These are phyloP conservation scores for Caenorhabditis plicata DNA, from an alignment of 2,888 invertebrate genomes.

Conservation along the genomic window DNA sequence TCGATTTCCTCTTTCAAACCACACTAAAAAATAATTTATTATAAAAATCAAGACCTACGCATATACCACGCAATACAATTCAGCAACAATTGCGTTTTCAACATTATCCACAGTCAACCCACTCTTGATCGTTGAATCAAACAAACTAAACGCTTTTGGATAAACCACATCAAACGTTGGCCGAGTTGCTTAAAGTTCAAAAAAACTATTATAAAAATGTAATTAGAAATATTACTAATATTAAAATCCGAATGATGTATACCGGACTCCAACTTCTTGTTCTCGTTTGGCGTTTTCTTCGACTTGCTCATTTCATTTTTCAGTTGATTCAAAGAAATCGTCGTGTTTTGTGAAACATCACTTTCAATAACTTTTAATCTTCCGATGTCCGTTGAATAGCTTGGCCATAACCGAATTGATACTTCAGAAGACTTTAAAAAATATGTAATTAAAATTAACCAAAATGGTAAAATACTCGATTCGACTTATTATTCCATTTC, in stretches of 20 bases:
- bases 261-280: no score
- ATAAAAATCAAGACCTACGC: background rate
- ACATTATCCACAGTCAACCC: constrained; percentile 40
- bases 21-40: constrained; percentile 28
- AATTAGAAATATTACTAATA: constrained; percentile 6
- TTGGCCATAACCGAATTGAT: constrained; percentile 21
- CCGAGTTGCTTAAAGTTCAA: constrained; percentile 20
- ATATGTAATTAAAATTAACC: background rate
- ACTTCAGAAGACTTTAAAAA: background rate
- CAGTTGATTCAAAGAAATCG: constrained; percentile 21
- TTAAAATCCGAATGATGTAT: no score
- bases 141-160: constrained; percentile 25
- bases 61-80: constrained; percentile 48
- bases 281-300: background rate
- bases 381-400: constrained; percentile 19
- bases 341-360: constrained; percentile 13
- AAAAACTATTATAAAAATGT: constrained; percentile 2
- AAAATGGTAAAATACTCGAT: background rate
- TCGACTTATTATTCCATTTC: constrained; percentile 33
- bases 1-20: constrained; percentile 35
- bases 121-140: constrained; percentile 20
- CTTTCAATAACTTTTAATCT: constrained; percentile 9
- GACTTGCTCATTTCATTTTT: constrained; percentile 7
- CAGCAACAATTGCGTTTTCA: constrained; percentile 40
- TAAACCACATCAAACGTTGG: constrained; percentile 12